Base-by-base conservation (phyloP, 2,797 vertebrate genomes). In the Xenentodon cancila region DNA sequence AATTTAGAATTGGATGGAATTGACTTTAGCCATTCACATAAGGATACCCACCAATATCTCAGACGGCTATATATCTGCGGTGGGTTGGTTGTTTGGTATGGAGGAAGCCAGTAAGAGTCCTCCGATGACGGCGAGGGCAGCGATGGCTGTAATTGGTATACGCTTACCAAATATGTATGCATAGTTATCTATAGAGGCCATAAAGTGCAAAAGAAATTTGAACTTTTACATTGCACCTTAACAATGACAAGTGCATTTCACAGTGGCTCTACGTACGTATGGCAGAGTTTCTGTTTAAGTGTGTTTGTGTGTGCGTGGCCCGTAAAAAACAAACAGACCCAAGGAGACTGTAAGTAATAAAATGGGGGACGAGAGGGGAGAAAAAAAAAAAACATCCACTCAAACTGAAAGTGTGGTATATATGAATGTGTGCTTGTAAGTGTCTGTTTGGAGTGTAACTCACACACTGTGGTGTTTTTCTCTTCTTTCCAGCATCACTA, bases 401-500 rank as follows among this genome's bases (percentile, higher is more conserved):
- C 74, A 85, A 65, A 86, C 68, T 80, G 84, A 88, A 86, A 85
- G 80, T 72, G 44, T 68, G 51, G 25, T 67, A 7, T 49, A 32
- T 64, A 44, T 40, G 2, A 58, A 21, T 64, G 9, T 60, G 43
- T 54, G 44, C 45, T 55, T 67, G 47, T 53, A 34, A 60, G 54
- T 68, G 64, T 46, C 51, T 70, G 57, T 20, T 45, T 65, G 57
- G 59, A 49, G 22, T 63, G 52, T 27, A 75, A 66, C 64, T 43
- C 48, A 59, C 76, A 75, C 34, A 17, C 48, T 15, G 9, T 64
- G 77, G 83, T 85, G 84, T 87, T 87, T 84, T 78, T 86, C 71
- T 77, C 43, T 77, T 85, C 79, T 91, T 89, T 90, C 87, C 88
- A 91, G 83, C 88, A 90, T 89, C 87, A 87, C 65, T 86, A 87